Evolutionary conservation across 2,113 vertebrate species (phyloP).

Genomic region (Etheostoma cragini): DNA sequence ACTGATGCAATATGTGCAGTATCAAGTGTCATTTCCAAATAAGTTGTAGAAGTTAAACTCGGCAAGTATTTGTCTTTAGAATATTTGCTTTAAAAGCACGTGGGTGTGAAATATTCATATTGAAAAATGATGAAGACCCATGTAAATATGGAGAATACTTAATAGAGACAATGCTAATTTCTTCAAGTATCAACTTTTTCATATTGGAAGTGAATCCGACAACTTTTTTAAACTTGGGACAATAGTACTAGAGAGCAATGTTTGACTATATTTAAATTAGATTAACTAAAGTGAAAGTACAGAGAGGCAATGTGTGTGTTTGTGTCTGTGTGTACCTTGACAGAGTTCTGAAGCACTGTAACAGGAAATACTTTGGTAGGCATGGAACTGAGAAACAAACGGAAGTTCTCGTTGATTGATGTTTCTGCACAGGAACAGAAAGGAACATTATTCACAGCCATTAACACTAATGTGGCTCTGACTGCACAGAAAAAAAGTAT

Average conservation of each 20-base stretch:
- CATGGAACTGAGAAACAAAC: slow-evolving; percentile 91
- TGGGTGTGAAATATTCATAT: background rate
- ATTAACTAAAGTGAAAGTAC: slow-evolving; percentile 1
- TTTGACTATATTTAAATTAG: slow-evolving; percentile 26
- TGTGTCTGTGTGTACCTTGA: slow-evolving; percentile 83
- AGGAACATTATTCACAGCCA: slow-evolving; percentile 7
- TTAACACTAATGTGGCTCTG: background rate
- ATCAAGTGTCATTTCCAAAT: background rate
- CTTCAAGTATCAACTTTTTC: background rate
- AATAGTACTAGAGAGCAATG: background rate
- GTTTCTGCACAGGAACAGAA: slow-evolving; percentile 74
- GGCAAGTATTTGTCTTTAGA: background rate
- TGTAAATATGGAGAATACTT: background rate
- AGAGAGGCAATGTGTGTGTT: background rate
- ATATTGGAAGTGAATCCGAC: background rate
- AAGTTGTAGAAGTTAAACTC: background rate
- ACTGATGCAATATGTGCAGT: background rate
- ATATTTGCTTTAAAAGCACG: background rate
- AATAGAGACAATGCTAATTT: background rate
- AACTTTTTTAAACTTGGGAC: background rate
- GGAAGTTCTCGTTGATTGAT: slow-evolving; percentile 84
- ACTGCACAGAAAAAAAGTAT: background rate
- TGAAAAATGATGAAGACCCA: background rate
- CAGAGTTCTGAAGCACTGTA: slow-evolving; percentile 89
- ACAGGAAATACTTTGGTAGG: slow-evolving; percentile 87